Evolutionary conservation across 2,113 vertebrate genomes (phyloP).

Genomic region (cat (Felis catus)): DNA sequence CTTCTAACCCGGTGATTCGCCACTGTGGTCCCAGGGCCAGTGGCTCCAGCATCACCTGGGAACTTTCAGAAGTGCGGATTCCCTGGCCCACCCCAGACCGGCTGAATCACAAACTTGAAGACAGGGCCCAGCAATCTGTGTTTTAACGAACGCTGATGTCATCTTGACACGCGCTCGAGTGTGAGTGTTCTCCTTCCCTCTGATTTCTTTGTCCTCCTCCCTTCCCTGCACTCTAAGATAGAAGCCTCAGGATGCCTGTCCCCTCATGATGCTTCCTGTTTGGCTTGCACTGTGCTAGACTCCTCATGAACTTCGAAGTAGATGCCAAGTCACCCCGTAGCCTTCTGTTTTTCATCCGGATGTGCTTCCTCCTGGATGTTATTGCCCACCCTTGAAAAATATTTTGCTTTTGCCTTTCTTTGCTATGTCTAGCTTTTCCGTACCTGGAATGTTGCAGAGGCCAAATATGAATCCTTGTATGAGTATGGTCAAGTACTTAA

Average conservation of each 20-base stretch:
- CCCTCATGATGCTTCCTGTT: not conserved
- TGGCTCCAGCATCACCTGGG: not conserved
- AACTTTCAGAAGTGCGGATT: not conserved
- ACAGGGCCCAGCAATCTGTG: not conserved
- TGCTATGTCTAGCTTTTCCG: not conserved
- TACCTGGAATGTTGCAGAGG: not conserved
- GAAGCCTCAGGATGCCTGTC: not conserved
- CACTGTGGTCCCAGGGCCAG: not conserved
- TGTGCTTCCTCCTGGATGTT: not conserved
- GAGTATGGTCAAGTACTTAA: not conserved
- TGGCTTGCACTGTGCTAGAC: not conserved
- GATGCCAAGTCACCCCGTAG: no score
- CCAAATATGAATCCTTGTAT: not conserved
- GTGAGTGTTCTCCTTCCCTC: not conserved
- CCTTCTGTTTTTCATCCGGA: not conserved
- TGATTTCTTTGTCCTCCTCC: not conserved
- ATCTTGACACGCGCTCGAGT: fast-evolving
- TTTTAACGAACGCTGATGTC: not conserved
- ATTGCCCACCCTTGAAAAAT: not conserved
- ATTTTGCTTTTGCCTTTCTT: conserved; percentile 1
- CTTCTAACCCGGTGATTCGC: not conserved
- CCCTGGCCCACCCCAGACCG: not conserved
- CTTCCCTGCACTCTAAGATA: not conserved
- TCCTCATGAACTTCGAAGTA: not conserved
- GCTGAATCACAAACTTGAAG: not conserved